Evolutionary conservation across 2,113 vertebrate species (phyloP).

Genomic region (Clarias batrachus): DNA sequence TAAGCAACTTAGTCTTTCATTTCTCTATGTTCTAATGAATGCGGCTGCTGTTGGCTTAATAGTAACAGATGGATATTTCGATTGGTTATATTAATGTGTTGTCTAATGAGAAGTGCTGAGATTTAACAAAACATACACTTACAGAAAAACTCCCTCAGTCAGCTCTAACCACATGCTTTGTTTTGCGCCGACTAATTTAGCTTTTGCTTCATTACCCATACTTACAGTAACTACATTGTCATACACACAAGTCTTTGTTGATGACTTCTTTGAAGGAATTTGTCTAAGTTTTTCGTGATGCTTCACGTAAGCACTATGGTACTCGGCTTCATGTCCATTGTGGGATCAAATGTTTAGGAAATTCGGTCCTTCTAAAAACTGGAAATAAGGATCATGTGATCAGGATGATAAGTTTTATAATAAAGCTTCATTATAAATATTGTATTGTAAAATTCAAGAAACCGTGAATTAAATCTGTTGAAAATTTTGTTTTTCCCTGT

Average conservation of each 20-base stretch:
- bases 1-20: background rate
- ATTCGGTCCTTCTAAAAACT: constrained; percentile 26
- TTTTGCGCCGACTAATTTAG: constrained; percentile 21
- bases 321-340: constrained; percentile 49
- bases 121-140: background rate
- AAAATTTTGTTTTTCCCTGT: background rate
- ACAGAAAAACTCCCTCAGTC: background rate
- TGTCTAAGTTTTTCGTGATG: constrained; percentile 43
- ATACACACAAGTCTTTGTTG: constrained; percentile 33
- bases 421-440: background rate
- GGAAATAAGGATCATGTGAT: background rate
- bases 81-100: background rate
- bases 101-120: background rate
- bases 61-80: too few relatives aligned
- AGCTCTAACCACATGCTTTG: constrained; percentile 3
- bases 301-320: constrained; percentile 43
- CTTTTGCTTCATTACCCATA: constrained; percentile 25
- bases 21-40: background rate
- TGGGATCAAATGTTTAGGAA: constrained; percentile 45
- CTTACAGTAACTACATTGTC: constrained; percentile 36
- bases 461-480: background rate
- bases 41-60: too few relatives aligned
- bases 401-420: background rate
- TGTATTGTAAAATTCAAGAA: background rate
- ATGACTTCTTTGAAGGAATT: constrained; percentile 48